Evolutionary conservation across 2,888 invertebrate species (phyloP), one percentile per base, ranked within the genome.

Genomic region (Hedychridium roseum): DNA sequence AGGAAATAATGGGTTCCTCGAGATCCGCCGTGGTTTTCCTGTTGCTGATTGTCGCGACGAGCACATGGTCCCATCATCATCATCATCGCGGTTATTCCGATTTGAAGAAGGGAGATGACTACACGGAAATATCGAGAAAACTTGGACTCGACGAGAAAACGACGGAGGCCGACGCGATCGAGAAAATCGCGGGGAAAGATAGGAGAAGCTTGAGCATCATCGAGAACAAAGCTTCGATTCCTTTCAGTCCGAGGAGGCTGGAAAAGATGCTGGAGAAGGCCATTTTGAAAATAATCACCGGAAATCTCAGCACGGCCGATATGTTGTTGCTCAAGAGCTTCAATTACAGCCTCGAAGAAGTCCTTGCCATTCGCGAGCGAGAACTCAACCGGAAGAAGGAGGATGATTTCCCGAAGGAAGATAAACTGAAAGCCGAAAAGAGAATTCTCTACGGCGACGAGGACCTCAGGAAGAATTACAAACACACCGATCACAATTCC

Each of bases 201-300:
- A 32, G 32, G 9, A 44, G 34, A 15, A 44, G 32, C 5, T 5
- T 37, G 9, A 54, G 48, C 15, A 26, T 39, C 7, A 47, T 50
- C 1, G 49, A 47, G 1, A 11, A 26, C 1, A 57, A 50, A 11
- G 50, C 35, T 6, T 28, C 38, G 6, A 31, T 69, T 1, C 71
- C 73, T 1, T 71, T 72, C 47, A 76, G 71, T 36, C 54, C 67
- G 16, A 64, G 59, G 37, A 66, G 69, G 38, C 54, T 75, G 23
- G 71, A 77, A 35, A 73, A 73, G 43, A 78, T 78, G 77, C 35
- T 78, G 55, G 69, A 74, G 45, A 74, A 77, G 43, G 78, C 78
- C 0, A 73, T 78, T 4, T 34, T 75, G 6, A 70, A 76, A 57
- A 76, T 78, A 26, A 78, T 78, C 43, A 71, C 69, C 4, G 77